These are phyloP conservation scores for Celastrina argiolus DNA, from an alignment of 2,888 invertebrate species.

Conservation along the genomic window DNA sequence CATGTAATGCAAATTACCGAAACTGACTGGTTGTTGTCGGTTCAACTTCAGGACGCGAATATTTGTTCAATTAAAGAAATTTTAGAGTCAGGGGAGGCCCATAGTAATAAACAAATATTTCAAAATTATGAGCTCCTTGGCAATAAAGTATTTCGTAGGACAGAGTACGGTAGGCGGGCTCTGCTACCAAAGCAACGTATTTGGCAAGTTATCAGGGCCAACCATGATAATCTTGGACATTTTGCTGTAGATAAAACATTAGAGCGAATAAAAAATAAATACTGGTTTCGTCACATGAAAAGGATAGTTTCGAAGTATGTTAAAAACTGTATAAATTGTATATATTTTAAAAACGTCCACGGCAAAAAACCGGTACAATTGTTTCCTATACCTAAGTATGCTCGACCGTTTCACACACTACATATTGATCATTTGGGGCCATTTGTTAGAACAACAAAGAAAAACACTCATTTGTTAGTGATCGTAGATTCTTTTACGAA, in stretches of 20 bases:
- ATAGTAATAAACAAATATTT: constrained; percentile 28
- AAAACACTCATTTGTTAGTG: constrained; percentile 18
- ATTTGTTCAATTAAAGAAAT: constrained; percentile 23
- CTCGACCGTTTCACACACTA: constrained; percentile 37
- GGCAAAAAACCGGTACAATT: constrained; percentile 32
- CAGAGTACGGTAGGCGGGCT: constrained; percentile 32
- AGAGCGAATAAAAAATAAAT: constrained; percentile 29
- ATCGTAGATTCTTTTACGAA: constrained; percentile 22
- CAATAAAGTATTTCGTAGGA: constrained; percentile 30
- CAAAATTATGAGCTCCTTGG: constrained; percentile 31
- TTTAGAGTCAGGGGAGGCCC: constrained; percentile 25
- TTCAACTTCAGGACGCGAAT: constrained; percentile 29
- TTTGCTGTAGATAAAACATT: constrained; percentile 38
- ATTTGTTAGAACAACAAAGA: constrained; percentile 15
- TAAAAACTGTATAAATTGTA: constrained; percentile 28
- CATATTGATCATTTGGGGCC: constrained; percentile 37
- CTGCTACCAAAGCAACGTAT: constrained; percentile 32
- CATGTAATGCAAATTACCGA: constrained; percentile 29
- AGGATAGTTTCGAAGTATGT: not conserved
- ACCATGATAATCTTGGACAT: constrained; percentile 44
- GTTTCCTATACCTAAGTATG: constrained; percentile 34
- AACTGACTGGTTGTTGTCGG: constrained; percentile 33
- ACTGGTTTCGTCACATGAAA: constrained; percentile 33
- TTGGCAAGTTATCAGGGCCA: constrained; percentile 28
- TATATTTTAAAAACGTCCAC: constrained; percentile 36